phyloP scores from a whole-genome alignment of 2,888 invertebrate genomes.

The Odontomyia ornata region DNA sequence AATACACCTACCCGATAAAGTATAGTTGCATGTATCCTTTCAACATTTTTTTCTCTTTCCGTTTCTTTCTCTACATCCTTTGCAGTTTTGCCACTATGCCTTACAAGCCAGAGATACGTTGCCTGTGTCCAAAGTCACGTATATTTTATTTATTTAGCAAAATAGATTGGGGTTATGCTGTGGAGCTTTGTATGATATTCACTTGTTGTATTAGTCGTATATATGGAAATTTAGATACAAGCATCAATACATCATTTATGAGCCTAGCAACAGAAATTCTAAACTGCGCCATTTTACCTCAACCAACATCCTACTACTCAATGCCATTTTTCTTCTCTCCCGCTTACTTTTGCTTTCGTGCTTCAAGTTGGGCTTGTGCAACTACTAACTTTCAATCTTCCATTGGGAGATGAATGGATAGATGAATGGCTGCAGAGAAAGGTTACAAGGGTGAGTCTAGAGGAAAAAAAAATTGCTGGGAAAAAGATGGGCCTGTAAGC shows the following conservation, averaged over 20 bases:
- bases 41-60: conserved; percentile 21
- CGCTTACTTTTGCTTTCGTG: neutral
- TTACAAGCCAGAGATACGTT: conserved; percentile 6
- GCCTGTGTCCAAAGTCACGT: conserved; percentile 50
- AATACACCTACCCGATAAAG: neutral
- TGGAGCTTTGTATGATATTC: conserved; percentile 40
- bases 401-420: neutral
- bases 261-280: conserved; percentile 20
- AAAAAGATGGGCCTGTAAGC: too few relatives aligned
- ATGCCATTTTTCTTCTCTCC: neutral
- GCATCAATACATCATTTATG: conserved; percentile 34
- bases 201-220: conserved; percentile 35
- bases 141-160: conserved; percentile 52
- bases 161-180: conserved; percentile 50
- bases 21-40: conserved; percentile 17
- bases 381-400: neutral
- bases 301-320: neutral
- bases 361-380: neutral
- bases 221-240: conserved; percentile 38
- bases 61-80: conserved; percentile 2
- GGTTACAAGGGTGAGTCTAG: too few relatives aligned
- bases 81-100: neutral
- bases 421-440: neutral
- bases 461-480: too few relatives aligned
- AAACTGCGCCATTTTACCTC: neutral